A percentile compares a stretch with the other conserved stretches of the same genome.
phyloP scores from a whole-genome alignment of 1,140 invertebrate genomes.

The Apis laboriosa region DNA sequence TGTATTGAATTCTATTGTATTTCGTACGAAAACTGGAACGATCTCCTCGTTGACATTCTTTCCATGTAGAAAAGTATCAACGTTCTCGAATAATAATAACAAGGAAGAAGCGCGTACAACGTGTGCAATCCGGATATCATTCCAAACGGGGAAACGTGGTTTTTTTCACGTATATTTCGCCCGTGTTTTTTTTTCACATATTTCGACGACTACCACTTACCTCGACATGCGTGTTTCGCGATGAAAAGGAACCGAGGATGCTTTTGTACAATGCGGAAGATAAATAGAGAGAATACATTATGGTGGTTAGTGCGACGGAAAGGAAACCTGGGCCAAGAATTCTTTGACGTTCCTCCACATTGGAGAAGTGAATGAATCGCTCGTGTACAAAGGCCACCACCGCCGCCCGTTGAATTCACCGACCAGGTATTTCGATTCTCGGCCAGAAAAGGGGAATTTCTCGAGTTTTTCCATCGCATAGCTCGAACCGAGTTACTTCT shows the following conservation, averaged over 20 bases:
- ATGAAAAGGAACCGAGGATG: slow-evolving; percentile 26
- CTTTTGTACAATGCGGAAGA: slow-evolving; percentile 28
- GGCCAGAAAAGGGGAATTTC: slow-evolving; percentile 42
- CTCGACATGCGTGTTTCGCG: background rate
- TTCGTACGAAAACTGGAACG: background rate
- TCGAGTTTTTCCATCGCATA: slow-evolving; percentile 9
- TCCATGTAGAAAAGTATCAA: background rate
- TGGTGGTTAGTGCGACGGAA: slow-evolving; percentile 27
- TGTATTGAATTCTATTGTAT: background rate
- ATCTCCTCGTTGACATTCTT: background rate
- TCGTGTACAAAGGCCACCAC: slow-evolving; percentile 21
- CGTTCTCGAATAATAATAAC: background rate
- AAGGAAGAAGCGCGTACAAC: background rate
- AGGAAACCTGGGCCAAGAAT: slow-evolving; percentile 38
- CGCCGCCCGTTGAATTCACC: slow-evolving; percentile 2
- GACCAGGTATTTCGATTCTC: slow-evolving; percentile 44
- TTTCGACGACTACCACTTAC: background rate
- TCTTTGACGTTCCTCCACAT: slow-evolving; percentile 50
- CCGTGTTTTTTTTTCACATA: slow-evolving; percentile 2
- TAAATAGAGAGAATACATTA: slow-evolving; percentile 47
- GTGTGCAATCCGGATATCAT: background rate
- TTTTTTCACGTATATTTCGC: background rate
- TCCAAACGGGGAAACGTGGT: background rate
- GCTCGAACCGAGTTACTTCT: slow-evolving; percentile 46
- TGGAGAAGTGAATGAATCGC: slow-evolving; percentile 40